Conservation (phyloP, 1,140 invertebrate species). For the Megathymus violae region DNA sequence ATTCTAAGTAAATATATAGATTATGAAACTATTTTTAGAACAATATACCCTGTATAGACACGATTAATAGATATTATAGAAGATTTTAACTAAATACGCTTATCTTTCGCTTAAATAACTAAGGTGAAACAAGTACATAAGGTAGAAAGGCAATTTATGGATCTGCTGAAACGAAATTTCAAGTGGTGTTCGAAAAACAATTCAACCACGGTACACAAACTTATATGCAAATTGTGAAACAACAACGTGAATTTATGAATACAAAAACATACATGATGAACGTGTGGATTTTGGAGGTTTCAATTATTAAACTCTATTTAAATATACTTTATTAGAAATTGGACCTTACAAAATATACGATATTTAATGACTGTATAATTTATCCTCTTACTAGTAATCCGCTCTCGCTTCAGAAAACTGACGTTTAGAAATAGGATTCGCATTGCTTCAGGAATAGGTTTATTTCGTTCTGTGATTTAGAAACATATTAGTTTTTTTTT, state of each 20-base stretch:
- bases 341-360: not conserved
- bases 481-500: too few relatives aligned
- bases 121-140: not conserved
- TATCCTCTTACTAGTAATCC: too few relatives aligned
- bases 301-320: constrained; percentile 6
- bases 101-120: not conserved
- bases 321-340: not conserved
- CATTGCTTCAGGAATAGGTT: too few relatives aligned
- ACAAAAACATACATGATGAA: constrained; percentile 19
- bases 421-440: too few relatives aligned
- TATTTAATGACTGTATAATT: too few relatives aligned
- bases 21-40: too few relatives aligned
- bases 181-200: constrained; percentile 34
- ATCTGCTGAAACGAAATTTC: constrained; percentile 37
- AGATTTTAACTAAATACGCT: too few relatives aligned
- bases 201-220: constrained; percentile 24
- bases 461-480: too few relatives aligned
- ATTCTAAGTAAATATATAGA: too few relatives aligned
- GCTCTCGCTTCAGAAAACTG: too few relatives aligned
- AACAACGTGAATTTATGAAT: constrained; percentile 33
- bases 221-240: constrained; percentile 31
- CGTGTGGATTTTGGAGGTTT: constrained; percentile 15
- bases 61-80: too few relatives aligned
- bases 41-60: too few relatives aligned
- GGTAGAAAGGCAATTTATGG: constrained; percentile 30